Evolutionary conservation across 2,113 vertebrate genomes (phyloP).

Genomic region (Aphyosemion australe): DNA sequence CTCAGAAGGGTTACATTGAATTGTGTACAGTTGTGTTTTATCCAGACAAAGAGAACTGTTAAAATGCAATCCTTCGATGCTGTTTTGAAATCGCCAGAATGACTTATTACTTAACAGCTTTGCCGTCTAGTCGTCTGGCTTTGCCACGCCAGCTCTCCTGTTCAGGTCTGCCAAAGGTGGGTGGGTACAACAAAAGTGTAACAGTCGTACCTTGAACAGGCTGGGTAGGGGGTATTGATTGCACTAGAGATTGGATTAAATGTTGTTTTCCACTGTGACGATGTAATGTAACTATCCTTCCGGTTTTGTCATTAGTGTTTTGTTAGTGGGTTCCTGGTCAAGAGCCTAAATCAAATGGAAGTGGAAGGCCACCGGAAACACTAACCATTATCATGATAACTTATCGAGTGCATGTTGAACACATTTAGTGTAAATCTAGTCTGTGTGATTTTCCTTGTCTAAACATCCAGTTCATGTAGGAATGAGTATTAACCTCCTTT

Average conservation of each 20-base stretch:
- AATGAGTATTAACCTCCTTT: slow-evolving; percentile 32
- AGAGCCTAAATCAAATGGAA: slow-evolving; percentile 40
- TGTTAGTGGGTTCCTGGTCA: slow-evolving; percentile 57
- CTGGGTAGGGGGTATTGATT: neutral
- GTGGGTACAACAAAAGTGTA: neutral
- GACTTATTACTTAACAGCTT: neutral
- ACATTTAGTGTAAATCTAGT: slow-evolving; percentile 4
- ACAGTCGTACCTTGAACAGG: neutral
- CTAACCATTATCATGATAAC: slow-evolving; percentile 40
- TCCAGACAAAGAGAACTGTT: neutral
- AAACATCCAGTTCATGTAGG: neutral
- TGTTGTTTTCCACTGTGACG: slow-evolving; percentile 22
- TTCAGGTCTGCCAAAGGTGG: neutral
- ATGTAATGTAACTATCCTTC: slow-evolving; percentile 48
- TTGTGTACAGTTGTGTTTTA: neutral
- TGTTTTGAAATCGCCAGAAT: neutral
- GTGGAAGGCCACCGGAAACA: slow-evolving; percentile 48
- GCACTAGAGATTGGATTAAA: neutral
- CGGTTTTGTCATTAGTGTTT: slow-evolving; percentile 54
- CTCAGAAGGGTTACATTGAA: neutral
- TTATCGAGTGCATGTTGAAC: neutral
- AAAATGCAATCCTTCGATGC: neutral
- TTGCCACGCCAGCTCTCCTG: neutral
- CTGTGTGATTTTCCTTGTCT: neutral
- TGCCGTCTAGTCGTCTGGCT: neutral